Evolutionary conservation across 2,888 invertebrate genomes (phyloP), one percentile per base, ranked within the genome.

Genomic region (Gymnoscelis rufifasciata): DNA sequence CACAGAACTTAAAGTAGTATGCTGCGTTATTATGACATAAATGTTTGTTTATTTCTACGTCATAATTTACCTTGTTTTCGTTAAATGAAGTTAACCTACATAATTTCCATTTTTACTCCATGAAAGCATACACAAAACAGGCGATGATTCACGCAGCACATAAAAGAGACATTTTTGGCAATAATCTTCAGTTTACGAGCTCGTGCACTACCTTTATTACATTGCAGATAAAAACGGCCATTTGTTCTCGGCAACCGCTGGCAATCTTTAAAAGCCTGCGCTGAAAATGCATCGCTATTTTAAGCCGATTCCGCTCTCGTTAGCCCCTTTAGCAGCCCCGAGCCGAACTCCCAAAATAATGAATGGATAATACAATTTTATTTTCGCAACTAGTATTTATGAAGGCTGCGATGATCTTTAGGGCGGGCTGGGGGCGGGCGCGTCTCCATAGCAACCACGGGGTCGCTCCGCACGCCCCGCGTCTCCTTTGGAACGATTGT

Each of bases 361-460:
- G 81, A 83, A 82, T 76, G 72, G 71, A 81, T 83, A 83, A 83
- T 82, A 84, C 78, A 80, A 83, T 77, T 74, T 74, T 82, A 83
- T 86, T 84, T 79, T 78, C 74, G 67, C 77, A 69, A 81, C 76
- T 80, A 74, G 71, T 78, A 54, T 58, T 58, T 56, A 56, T 51
- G 73, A 74, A 74, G 73, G 71, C 69, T 71, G 64, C 74, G 83
- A 78, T 84, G 74, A 84, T 84, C 84, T 76, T 68, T 64, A 63
- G 71, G 79, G 78, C 71, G 77, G 78, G 64, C 60, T 60, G 66
- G 75, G 75, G 80, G 79, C 80, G 84, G 78, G 73, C 60, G 75
- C 72, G 86, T 88, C 64, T 73, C 77, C 73, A 78, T 83, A 71
- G 75, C 71, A 70, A 88, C 86, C 57, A 66, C 69, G 65, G 81